Conservation (phyloP, 2,113 vertebrate species). For the Polypterus senegalus region DNA sequence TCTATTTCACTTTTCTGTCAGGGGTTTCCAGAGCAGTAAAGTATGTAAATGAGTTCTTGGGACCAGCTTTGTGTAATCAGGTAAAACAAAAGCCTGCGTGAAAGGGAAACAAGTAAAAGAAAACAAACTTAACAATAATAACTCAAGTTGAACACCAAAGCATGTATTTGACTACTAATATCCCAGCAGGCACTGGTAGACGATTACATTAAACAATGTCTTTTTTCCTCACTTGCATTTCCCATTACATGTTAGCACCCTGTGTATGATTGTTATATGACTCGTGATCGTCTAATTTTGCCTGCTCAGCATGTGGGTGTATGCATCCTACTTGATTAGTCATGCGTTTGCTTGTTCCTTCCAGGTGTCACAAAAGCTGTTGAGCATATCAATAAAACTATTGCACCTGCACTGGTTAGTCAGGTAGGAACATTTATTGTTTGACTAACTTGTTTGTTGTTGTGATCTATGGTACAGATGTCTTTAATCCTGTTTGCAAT, state of each 20-base stretch:
- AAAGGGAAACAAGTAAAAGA: conserved; percentile 22
- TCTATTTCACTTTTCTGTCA: conserved; percentile 39
- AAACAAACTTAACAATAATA: conserved; percentile 1
- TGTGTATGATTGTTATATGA: not conserved
- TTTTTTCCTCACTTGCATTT: not conserved
- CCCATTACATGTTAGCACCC: too few relatives aligned
- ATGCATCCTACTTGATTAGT: conserved; percentile 42
- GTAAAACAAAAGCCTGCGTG: conserved; percentile 53
- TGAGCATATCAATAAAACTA: conserved; percentile 97
- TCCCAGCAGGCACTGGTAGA: conserved; percentile 35
- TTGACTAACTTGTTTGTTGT: conserved; percentile 38
- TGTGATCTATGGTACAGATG: too few relatives aligned
- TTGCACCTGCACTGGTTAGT: conserved; percentile 93
- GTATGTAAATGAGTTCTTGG: conserved; percentile 97
- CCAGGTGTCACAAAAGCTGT: conserved; percentile 98
- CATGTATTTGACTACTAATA: conserved; percentile 72
- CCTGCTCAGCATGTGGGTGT: conserved; percentile 43
- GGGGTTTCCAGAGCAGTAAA: conserved; percentile 96
- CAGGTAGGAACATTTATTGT: conserved; percentile 82
- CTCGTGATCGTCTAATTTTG: conserved; percentile 41
- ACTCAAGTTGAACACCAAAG: conserved; percentile 28
- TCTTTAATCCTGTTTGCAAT: too few relatives aligned
- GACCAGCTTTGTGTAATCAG: conserved; percentile 89
- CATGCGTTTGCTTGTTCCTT: conserved; percentile 87
- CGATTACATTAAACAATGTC: conserved; percentile 22